Evolutionary conservation across 2,888 invertebrate genomes (phyloP).

Genomic region (Fragum sueziense): DNA sequence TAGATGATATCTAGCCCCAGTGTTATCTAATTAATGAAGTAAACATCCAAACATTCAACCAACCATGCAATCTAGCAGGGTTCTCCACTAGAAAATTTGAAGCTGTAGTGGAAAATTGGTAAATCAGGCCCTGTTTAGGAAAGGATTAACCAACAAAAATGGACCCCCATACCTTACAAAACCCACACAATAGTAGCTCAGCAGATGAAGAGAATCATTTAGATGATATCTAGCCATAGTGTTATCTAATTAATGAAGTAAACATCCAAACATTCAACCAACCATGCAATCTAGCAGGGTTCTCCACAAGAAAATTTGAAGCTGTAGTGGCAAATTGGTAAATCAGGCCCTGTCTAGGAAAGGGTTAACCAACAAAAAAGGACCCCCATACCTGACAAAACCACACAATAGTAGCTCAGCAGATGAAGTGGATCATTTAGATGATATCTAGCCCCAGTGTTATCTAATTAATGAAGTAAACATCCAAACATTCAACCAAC

Average conservation of each 20-base stretch:
- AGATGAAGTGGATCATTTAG: slow-evolving; percentile 11
- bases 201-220: neutral
- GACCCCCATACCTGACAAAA: neutral
- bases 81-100: no score
- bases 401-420: neutral
- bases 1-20: slow-evolving; percentile 1
- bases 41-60: slow-evolving; percentile 14
- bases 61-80: slow-evolving; percentile 13
- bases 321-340: no score
- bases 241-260: no score
- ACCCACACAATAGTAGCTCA: neutral
- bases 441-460: slow-evolving; percentile 7
- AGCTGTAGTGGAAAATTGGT: no score
- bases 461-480: slow-evolving; percentile 23
- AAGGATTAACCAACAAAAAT: neutral
- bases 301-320: no score
- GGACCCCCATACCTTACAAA: neutral
- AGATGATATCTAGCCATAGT: no score
- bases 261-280: no score
- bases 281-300: no score
- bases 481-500: slow-evolving; percentile 18
- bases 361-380: neutral
- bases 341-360: no score
- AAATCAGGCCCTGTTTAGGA: no score
- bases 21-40: slow-evolving; percentile 26